These are phyloP conservation scores for Hecatera dysodea DNA, from an alignment of 2,888 invertebrate species.

Conservation along the genomic window DNA sequence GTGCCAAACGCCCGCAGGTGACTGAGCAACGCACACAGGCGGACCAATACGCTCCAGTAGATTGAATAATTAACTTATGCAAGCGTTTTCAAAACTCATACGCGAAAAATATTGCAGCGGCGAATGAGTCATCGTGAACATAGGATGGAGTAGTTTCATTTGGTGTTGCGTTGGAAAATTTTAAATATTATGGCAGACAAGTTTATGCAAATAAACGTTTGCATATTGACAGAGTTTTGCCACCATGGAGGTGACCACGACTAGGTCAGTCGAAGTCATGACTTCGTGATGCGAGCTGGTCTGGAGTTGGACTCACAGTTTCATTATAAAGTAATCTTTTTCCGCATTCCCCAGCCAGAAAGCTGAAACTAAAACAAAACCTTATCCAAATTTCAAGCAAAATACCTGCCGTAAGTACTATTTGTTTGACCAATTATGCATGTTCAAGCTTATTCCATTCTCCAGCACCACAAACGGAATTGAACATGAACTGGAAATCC, in stretches of 20 bases:
- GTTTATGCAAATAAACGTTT: too few species aligned
- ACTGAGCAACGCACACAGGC: conserved; percentile 35
- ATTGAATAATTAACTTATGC: conserved; percentile 74
- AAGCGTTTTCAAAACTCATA: conserved; percentile 66
- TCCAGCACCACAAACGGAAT: conserved; percentile 12
- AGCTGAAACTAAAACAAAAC: not conserved
- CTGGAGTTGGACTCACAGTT: not conserved
- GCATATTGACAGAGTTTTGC: too few species aligned
- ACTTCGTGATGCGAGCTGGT: not conserved
- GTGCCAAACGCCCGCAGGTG: conserved; percentile 49
- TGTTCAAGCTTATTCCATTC: conserved; percentile 4
- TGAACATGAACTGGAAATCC: conserved; percentile 45
- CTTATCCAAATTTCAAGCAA: too few species aligned
- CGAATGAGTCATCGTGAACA: conserved; percentile 28
- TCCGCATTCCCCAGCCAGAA: not conserved
- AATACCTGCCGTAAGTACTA: not conserved
- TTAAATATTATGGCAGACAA: not conserved
- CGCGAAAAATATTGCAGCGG: conserved; percentile 53
- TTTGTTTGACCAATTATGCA: not conserved
- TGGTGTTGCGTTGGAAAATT: not conserved
- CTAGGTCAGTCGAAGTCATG: not conserved
- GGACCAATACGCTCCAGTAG: conserved; percentile 67
- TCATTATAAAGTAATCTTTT: too few species aligned
- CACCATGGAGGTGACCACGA: too few species aligned
- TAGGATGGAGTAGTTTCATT: conserved; percentile 29